Conservation (phyloP, 1,140 invertebrate species). For the Ceratosolen solmsi region DNA sequence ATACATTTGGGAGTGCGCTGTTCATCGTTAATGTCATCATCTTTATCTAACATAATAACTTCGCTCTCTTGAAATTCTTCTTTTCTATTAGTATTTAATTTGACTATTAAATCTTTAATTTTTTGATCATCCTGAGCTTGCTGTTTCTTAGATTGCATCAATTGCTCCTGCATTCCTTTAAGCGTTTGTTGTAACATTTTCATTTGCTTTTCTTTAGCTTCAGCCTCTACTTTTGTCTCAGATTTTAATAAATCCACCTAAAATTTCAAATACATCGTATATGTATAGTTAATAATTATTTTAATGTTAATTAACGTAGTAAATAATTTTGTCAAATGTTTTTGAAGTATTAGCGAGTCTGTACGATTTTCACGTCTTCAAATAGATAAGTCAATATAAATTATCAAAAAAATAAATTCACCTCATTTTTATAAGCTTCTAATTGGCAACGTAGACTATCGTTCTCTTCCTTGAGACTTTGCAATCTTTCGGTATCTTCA, state of each 20-base stretch:
- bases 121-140: constrained; percentile 78
- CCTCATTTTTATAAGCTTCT: constrained; percentile 95
- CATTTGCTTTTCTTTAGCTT: constrained; percentile 82
- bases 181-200: constrained; percentile 84
- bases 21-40: constrained; percentile 73
- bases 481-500: constrained; percentile 66
- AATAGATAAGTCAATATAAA: too few relatives aligned
- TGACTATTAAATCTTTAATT: constrained; percentile 76
- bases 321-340: neutral
- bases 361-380: too few relatives aligned
- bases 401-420: constrained; percentile 57
- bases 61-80: constrained; percentile 67
- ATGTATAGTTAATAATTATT: constrained; percentile 12
- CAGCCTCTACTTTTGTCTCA: constrained; percentile 80
- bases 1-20: constrained; percentile 66
- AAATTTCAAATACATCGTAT: constrained; percentile 33
- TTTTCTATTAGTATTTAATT: constrained; percentile 70
- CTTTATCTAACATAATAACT: constrained; percentile 71
- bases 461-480: constrained; percentile 84
- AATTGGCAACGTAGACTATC: constrained; percentile 92
- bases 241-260: constrained; percentile 78
- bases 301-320: neutral
- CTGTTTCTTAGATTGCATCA: constrained; percentile 78
- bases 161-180: constrained; percentile 85
- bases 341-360: neutral